Base-by-base conservation (phyloP, 2,888 invertebrate genomes). In the Physocephala rufipes region DNA sequence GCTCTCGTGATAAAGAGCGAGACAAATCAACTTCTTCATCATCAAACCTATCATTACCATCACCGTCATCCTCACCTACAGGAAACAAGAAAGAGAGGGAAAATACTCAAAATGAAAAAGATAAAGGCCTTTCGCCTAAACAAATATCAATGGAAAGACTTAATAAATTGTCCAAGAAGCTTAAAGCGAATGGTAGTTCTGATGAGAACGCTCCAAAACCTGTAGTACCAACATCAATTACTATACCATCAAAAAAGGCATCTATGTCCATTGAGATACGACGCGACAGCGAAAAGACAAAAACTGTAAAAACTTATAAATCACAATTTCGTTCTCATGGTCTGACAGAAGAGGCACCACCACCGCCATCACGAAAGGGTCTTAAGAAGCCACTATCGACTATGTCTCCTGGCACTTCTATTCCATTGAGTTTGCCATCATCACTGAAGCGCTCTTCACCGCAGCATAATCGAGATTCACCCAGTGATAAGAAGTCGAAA, bases 321-420 rank as follows among this genome's bases (percentile, higher is more conserved):
- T 94, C 95, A 0, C 95, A 95, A 87, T 95, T 96, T 88, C 90
- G 97, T 76, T 95, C 95, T 65, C 96, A 95, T 79, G 96, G 96
- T 49, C 86, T 96, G 68, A 94, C 94, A 82, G 95, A 96, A 84
- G 95, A 94, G 87, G 90, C 91, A 0, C 93, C 93, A 80, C 94
- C 94, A n/a, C 94, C 95, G 16, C 93, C 93, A 2, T 93, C 94
- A 2, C 88, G 93, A 71, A 90, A 90, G 66, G 87, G 90, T 0
- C 84, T 90, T 2, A 90, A 92, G 79, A 91, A 90, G 82, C 89
- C 90, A 1, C 70, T 85, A 70, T 85, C 89, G 0, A 85, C 88
- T 64, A 82, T 88, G 58, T 84, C 75, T 4, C 74, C 81, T 2
- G 80, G 79, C 19, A 79, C 81, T 3, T 74, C 80, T 0, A 76